phyloP scores from a whole-genome alignment of 2,113 vertebrate species.

The Colaptes auratus region DNA sequence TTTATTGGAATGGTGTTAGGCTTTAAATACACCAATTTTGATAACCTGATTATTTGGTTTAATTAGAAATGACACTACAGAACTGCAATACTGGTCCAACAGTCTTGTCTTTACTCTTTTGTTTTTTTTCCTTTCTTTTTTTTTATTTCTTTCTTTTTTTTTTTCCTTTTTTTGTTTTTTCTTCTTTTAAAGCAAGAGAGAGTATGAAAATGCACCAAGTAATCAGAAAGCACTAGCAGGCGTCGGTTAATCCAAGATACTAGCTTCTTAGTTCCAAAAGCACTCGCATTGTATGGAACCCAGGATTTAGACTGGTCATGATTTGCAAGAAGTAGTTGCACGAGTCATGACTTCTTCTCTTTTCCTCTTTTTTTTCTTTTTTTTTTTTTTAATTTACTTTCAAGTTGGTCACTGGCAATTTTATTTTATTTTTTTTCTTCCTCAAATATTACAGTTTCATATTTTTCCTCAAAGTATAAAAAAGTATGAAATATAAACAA shows the following conservation, averaged over 20 bases:
- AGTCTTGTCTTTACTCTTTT: constrained; percentile 81
- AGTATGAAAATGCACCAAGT: constrained; percentile 78
- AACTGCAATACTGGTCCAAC: constrained; percentile 90
- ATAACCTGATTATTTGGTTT: constrained; percentile 86
- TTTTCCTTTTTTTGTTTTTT: constrained; percentile 1
- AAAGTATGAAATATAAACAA: constrained; percentile 96
- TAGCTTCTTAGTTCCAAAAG: constrained; percentile 80
- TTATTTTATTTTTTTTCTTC: constrained; percentile 1
- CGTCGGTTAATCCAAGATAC: constrained; percentile 80
- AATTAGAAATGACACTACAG: constrained; percentile 85
- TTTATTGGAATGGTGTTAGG: constrained; percentile 97
- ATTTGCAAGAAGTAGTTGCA: constrained; percentile 73
- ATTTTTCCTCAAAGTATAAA: constrained; percentile 90
- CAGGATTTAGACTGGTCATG: constrained; percentile 68
- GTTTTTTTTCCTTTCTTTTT: constrained; percentile 18
- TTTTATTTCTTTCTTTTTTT: constrained; percentile 11
- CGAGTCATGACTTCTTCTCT: constrained; percentile 64
- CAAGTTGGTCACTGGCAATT: constrained; percentile 70
- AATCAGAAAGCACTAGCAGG: constrained; percentile 85
- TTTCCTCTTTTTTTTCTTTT: neutral
- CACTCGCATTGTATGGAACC: constrained; percentile 74
- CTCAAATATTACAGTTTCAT: constrained; percentile 79
- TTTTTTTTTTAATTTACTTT: constrained; percentile 67
- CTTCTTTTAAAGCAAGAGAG: constrained; percentile 75
- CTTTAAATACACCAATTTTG: constrained; percentile 90